These are phyloP conservation scores for Nasonia longicornis DNA, from an alignment of 1,140 invertebrate genomes.

Conservation along the genomic window DNA sequence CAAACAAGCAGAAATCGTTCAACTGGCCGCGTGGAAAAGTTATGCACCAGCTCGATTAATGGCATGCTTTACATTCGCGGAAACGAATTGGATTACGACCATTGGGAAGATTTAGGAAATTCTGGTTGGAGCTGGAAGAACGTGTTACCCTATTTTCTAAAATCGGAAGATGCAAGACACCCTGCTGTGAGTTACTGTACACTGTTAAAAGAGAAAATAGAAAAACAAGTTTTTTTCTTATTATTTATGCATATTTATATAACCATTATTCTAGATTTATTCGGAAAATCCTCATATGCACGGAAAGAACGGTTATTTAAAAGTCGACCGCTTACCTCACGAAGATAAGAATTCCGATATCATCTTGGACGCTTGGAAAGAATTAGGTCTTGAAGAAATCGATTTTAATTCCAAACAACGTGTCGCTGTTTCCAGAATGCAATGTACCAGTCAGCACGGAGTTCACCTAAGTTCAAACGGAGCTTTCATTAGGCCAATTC, in stretches of 20 bases:
- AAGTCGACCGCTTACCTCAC: not conserved
- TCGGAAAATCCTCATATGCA: not conserved
- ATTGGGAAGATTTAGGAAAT: slow-evolving; percentile 15
- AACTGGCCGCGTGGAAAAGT: slow-evolving; percentile 13
- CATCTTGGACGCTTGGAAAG: not conserved
- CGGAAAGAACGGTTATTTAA: not conserved
- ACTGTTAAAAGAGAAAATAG: not conserved
- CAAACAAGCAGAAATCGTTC: not conserved
- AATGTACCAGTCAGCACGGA: not conserved
- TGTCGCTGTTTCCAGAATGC: not conserved
- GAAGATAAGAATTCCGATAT: not conserved
- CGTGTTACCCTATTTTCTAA: slow-evolving; percentile 15
- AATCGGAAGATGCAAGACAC: slow-evolving; percentile 21
- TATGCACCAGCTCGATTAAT: slow-evolving; percentile 1
- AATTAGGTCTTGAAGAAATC: not conserved
- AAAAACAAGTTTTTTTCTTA: not conserved
- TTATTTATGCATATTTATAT: not conserved
- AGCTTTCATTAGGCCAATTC: slow-evolving; percentile 19
- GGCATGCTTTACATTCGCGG: slow-evolving; percentile 14
- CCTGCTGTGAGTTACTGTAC: not conserved
- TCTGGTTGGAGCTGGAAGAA: not conserved
- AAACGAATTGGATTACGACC: not conserved
- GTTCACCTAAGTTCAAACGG: slow-evolving; percentile 1
- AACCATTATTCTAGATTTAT: not conserved
- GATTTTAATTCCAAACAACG: slow-evolving; percentile 11